These are phyloP conservation scores for Megaleporinus macrocephalus DNA, from an alignment of 2,113 vertebrate species.

Conservation along the genomic window DNA sequence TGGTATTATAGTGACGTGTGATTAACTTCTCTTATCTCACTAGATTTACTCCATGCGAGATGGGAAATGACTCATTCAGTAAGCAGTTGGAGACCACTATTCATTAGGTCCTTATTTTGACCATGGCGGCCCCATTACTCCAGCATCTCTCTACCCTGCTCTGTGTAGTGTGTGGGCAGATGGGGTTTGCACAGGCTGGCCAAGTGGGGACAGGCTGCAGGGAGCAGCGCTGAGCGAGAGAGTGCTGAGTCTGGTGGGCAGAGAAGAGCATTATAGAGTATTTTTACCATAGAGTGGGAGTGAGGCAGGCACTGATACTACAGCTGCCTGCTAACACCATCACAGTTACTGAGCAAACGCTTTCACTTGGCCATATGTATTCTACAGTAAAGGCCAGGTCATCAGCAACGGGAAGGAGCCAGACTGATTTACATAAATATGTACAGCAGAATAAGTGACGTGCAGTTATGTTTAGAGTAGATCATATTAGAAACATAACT, in stretches of 20 bases:
- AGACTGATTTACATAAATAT: neutral
- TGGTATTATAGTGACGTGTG: neutral
- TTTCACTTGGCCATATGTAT: constrained; percentile 13
- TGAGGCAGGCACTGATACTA: constrained; percentile 38
- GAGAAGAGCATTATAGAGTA: constrained; percentile 41
- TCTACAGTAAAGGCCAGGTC: neutral
- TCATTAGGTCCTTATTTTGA: constrained; percentile 26
- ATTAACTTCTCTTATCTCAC: constrained; percentile 4
- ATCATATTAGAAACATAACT: neutral
- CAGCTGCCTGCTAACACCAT: constrained; percentile 28
- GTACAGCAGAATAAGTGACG: neutral
- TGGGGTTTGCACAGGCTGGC: constrained; percentile 32
- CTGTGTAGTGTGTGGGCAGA: constrained; percentile 29
- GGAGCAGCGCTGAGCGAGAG: constrained; percentile 27
- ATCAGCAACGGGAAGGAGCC: neutral
- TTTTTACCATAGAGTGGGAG: constrained; percentile 54
- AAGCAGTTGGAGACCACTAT: neutral
- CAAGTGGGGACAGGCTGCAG: constrained; percentile 28
- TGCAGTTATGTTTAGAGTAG: neutral
- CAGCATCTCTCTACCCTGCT: constrained; percentile 30
- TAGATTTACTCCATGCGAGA: neutral
- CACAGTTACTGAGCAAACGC: constrained; percentile 10
- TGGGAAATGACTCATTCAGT: neutral
- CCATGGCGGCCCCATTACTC: constrained; percentile 25
- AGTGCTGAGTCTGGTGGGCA: constrained; percentile 46